These are phyloP conservation scores for Pseudomyrmex concolor DNA, from an alignment of 1,140 invertebrate species.

Conservation along the genomic window DNA sequence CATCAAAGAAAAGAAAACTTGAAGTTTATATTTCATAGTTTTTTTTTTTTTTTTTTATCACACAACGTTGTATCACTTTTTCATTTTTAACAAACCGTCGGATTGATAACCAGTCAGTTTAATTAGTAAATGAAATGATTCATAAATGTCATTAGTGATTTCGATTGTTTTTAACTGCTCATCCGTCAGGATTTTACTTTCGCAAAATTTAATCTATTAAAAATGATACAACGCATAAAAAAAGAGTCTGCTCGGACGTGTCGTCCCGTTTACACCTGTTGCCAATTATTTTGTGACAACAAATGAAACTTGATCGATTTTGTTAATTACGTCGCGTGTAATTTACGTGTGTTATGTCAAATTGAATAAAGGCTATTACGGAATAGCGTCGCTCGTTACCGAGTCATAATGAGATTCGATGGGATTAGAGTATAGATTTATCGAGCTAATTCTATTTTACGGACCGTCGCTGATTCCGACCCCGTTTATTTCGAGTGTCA, in stretches of 20 bases:
- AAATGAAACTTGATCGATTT: conserved; percentile 41
- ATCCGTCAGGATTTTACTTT: neutral
- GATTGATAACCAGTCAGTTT: neutral
- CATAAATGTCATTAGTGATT: neutral
- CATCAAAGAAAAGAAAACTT: neutral
- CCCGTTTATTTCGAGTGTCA: conserved; percentile 18
- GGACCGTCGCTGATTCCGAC: conserved; percentile 35
- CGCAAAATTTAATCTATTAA: no score
- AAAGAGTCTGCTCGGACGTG: neutral
- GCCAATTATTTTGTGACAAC: conserved; percentile 32
- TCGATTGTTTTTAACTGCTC: neutral
- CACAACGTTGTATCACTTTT: neutral
- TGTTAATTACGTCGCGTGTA: conserved; percentile 33
- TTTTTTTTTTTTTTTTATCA: neutral
- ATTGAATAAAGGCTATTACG: conserved; percentile 51
- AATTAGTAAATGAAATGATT: neutral
- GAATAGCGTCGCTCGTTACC: conserved; percentile 45
- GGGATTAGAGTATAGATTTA: conserved; percentile 39
- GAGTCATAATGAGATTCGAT: conserved; percentile 51
- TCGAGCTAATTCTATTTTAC: conserved; percentile 43
- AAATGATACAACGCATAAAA: neutral
- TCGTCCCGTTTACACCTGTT: conserved; percentile 28
- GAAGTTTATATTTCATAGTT: neutral
- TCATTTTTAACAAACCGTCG: neutral
- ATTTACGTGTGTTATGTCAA: conserved; percentile 43